Evolutionary conservation across 2,797 vertebrate species (phyloP).

Genomic region (Ficedula albicollis): DNA sequence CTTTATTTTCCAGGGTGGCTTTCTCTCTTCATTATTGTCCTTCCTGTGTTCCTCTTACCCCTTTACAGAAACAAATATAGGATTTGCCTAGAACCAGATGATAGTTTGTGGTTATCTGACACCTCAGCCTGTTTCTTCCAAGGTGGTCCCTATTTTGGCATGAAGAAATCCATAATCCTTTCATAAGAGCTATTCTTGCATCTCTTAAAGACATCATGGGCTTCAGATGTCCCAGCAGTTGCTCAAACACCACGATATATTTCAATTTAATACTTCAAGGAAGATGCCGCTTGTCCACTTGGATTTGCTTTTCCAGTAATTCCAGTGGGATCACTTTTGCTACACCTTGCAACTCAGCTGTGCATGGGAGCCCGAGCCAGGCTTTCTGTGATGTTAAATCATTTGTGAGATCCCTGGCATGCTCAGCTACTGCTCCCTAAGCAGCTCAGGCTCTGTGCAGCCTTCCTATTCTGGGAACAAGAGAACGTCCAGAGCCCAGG

Average conservation of each 20-base stretch:
- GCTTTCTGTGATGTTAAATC: neutral
- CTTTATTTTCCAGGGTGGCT: neutral
- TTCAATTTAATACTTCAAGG: neutral
- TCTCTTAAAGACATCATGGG: neutral
- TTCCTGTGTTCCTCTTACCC: neutral
- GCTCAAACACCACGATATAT: neutral
- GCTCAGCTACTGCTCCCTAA: neutral
- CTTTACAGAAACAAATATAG: neutral
- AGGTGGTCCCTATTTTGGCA: neutral
- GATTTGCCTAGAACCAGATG: neutral
- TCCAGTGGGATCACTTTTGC: neutral
- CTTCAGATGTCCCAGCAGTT: neutral
- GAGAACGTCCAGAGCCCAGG: neutral
- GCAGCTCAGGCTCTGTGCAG: neutral
- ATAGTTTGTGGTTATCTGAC: neutral
- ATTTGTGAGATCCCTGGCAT: neutral
- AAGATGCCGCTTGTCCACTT: accelerated
- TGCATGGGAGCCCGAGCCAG: neutral
- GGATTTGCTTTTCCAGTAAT: neutral
- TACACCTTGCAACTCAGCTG: neutral
- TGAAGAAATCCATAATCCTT: neutral
- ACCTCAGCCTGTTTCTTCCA: neutral
- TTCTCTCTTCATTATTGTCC: neutral
- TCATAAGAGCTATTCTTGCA: neutral
- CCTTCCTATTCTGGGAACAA: neutral